These are phyloP conservation scores for Trissoscelio sp. DNA, from an alignment of 2,888 invertebrate genomes.

Conservation along the genomic window DNA sequence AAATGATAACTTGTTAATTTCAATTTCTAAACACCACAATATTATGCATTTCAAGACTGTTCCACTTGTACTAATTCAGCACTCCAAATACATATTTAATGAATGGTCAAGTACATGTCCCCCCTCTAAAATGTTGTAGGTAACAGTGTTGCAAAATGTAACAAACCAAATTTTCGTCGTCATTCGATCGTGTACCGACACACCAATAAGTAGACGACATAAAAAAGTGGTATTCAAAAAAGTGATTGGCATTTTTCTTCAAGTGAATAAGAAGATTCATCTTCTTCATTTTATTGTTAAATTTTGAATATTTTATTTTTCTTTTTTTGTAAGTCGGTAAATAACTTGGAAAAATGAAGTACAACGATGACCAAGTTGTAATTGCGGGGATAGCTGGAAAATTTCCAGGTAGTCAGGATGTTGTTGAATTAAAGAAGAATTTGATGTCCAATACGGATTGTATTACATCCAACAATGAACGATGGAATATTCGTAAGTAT, in stretches of 20 bases:
- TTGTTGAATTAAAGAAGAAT: conserved; percentile 85
- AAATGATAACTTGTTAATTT: background rate
- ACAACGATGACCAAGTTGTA: conserved; percentile 83
- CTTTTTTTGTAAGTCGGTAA: background rate
- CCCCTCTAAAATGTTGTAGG: background rate
- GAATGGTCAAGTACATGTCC: conserved; percentile 11
- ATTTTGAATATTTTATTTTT: background rate
- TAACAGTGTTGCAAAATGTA: conserved; percentile 26
- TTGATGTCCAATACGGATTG: conserved; percentile 64
- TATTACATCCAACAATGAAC: conserved; percentile 34
- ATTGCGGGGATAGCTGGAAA: conserved; percentile 86
- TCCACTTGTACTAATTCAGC: conserved; percentile 8
- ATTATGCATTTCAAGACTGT: background rate
- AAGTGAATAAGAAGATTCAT: background rate
- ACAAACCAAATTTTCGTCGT: background rate
- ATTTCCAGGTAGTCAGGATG: conserved; percentile 87
- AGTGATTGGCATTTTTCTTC: background rate
- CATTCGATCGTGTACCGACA: conserved; percentile 18
- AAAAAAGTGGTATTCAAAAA: no score
- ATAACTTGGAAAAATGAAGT: conserved; percentile 11
- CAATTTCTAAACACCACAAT: conserved; percentile 1
- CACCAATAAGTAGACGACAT: no score
- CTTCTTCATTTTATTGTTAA: background rate
- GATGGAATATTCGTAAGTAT: conserved; percentile 65
- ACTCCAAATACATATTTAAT: conserved; percentile 18